Percentiles rank a stretch among this genome's conserved stretches.
Evolutionary conservation across 1,140 invertebrate genomes (phyloP).

Genomic region (Phthorimaea operculella): DNA sequence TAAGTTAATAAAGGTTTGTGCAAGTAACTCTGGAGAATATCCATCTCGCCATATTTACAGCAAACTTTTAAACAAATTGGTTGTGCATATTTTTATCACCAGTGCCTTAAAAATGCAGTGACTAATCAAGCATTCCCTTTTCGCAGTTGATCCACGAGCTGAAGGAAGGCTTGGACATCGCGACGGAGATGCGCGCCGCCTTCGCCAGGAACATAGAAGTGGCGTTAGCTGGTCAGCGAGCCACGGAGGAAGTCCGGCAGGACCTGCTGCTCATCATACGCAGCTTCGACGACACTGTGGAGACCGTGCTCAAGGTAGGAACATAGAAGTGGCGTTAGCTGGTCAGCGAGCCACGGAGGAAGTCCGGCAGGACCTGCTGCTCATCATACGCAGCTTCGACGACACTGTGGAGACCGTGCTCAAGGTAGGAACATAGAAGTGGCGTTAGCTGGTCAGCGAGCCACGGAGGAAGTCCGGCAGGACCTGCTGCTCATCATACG

Average conservation of each 20-base stretch:
- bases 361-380: constrained; percentile 53
- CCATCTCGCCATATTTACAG: too few species aligned
- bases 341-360: neutral
- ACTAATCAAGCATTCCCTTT: too few species aligned
- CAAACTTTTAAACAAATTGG: too few species aligned
- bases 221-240: constrained; percentile 70
- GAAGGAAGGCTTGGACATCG: constrained; percentile 84
- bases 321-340: too few species aligned
- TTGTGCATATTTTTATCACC: too few species aligned
- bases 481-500: constrained; percentile 72
- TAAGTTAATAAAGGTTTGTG: too few species aligned
- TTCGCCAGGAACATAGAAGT: constrained; percentile 77
- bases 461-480: neutral
- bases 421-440: too few species aligned
- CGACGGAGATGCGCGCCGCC: constrained; percentile 79
- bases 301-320: constrained; percentile 74
- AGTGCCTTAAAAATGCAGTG: too few species aligned
- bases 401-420: constrained; percentile 79
- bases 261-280: constrained; percentile 72
- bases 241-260: constrained; percentile 44
- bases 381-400: constrained; percentile 80
- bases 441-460: too few species aligned
- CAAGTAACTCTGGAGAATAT: too few species aligned
- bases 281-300: constrained; percentile 83
- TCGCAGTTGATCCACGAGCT: constrained; percentile 85